These are phyloP conservation scores for Pasiphila rectangulata DNA, from an alignment of 2,888 invertebrate species.

Conservation along the genomic window DNA sequence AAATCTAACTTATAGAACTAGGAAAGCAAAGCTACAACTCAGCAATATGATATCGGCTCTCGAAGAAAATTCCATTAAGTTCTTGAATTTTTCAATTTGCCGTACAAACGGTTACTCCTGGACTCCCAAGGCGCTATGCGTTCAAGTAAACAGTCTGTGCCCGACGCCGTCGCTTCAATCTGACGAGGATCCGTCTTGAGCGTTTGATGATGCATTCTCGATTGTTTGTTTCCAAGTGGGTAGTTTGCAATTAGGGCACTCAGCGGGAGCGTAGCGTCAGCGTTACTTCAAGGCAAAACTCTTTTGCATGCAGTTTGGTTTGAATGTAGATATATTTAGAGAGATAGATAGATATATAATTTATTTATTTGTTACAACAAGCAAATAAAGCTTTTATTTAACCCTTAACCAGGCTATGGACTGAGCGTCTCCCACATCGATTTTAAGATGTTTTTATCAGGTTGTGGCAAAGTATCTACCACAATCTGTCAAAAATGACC, in stretches of 20 bases:
- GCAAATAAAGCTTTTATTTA: too few relatives aligned
- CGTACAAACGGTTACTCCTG: slow-evolving; percentile 9
- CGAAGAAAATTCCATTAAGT: slow-evolving; percentile 8
- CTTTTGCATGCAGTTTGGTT: too few relatives aligned
- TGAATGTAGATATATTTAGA: too few relatives aligned
- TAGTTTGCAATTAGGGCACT: slow-evolving; percentile 30
- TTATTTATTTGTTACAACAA: too few relatives aligned
- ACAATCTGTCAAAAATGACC: too few relatives aligned
- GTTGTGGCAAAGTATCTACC: too few relatives aligned
- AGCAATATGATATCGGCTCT: slow-evolving; percentile 2
- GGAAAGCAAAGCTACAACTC: not conserved
- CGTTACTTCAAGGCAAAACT: too few relatives aligned
- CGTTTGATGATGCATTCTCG: slow-evolving; percentile 30
- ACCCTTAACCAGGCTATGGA: too few relatives aligned
- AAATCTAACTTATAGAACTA: not conserved
- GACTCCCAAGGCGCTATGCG: slow-evolving; percentile 6
- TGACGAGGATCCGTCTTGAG: slow-evolving; percentile 32
- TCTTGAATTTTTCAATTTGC: slow-evolving; percentile 16
- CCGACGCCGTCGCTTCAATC: slow-evolving; percentile 40
- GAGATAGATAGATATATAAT: too few relatives aligned
- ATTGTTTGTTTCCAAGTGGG: slow-evolving; percentile 34
- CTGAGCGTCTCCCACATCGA: too few relatives aligned
- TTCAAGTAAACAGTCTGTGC: slow-evolving; percentile 50
- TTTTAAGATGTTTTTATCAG: too few relatives aligned
- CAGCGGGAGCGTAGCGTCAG: not conserved